These are phyloP conservation scores for Aratinga solstitialis DNA, from an alignment of 2,797 vertebrate genomes.

Conservation along the genomic window DNA sequence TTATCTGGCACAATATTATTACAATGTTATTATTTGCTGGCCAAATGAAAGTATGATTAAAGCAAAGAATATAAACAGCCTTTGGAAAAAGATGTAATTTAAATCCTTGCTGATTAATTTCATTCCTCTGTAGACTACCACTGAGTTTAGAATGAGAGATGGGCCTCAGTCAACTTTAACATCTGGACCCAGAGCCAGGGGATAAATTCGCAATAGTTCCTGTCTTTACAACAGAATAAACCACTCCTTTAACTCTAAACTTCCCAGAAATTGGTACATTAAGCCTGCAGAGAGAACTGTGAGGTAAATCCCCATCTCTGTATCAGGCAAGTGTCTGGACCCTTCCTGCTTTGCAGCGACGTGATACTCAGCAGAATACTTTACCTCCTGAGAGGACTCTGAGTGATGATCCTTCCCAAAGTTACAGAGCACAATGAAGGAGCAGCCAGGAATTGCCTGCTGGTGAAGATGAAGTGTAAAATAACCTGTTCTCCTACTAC, in stretches of 20 bases:
- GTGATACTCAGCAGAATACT: background rate
- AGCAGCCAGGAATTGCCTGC: background rate
- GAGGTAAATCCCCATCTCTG: background rate
- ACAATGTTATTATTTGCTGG: slow-evolving; percentile 12
- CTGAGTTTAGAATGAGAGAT: background rate
- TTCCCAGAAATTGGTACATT: background rate
- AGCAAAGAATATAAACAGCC: slow-evolving; percentile 16
- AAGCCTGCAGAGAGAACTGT: background rate
- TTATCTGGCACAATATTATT: slow-evolving; percentile 34
- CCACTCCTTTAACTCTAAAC: background rate
- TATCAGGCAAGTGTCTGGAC: background rate
- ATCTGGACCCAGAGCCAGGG: background rate
- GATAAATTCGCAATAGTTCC: background rate
- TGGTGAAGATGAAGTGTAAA: background rate
- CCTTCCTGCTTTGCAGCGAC: background rate
- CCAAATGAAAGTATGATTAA: slow-evolving; percentile 8
- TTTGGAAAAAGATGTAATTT: slow-evolving; percentile 23
- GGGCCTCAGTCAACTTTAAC: background rate
- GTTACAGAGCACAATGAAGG: background rate
- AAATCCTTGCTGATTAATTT: slow-evolving; percentile 36
- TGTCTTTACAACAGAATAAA: background rate
- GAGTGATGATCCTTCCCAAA: background rate
- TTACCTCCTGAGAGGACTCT: background rate
- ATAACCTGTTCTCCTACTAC: background rate
- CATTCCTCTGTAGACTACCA: slow-evolving; percentile 12